Evolutionary conservation across 2,797 vertebrate species (phyloP).

Genomic region (Lagocephalus sceleratus): DNA sequence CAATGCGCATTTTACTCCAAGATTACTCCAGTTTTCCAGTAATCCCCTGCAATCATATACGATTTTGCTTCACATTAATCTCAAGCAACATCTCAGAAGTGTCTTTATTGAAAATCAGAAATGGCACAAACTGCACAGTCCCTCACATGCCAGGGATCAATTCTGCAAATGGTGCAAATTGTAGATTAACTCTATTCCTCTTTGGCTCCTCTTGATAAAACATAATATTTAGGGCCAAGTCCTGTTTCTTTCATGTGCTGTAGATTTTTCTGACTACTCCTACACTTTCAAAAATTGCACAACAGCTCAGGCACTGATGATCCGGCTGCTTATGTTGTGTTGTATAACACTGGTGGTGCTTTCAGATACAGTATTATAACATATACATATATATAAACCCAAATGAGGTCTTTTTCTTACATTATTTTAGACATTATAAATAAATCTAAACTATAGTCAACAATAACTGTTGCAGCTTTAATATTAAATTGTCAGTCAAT

Average conservation of each 20-base stretch:
- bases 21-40: slow-evolving; percentile 5
- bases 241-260: not conserved
- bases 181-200: not conserved
- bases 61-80: slow-evolving; percentile 4
- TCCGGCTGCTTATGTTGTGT: too few relatives aligned
- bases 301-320: too few relatives aligned
- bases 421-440: too few relatives aligned
- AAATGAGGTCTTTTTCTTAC: too few relatives aligned
- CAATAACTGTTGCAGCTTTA: too few relatives aligned
- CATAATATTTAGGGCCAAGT: not conserved
- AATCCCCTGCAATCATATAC: slow-evolving; percentile 25
- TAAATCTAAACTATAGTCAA: too few relatives aligned
- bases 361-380: too few relatives aligned
- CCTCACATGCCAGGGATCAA: not conserved
- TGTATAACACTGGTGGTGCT: too few relatives aligned
- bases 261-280: too few relatives aligned
- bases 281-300: too few relatives aligned
- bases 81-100: slow-evolving; percentile 6
- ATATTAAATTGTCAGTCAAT: too few relatives aligned
- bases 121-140: not conserved
- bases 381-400: too few relatives aligned
- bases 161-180: not conserved
- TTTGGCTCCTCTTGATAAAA: not conserved
- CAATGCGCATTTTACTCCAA: slow-evolving; percentile 3
- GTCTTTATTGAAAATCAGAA: slow-evolving; percentile 1